Conservation (phyloP, 64 coral and sea anemone genomes). For the Dendronephthya gigantea region DNA sequence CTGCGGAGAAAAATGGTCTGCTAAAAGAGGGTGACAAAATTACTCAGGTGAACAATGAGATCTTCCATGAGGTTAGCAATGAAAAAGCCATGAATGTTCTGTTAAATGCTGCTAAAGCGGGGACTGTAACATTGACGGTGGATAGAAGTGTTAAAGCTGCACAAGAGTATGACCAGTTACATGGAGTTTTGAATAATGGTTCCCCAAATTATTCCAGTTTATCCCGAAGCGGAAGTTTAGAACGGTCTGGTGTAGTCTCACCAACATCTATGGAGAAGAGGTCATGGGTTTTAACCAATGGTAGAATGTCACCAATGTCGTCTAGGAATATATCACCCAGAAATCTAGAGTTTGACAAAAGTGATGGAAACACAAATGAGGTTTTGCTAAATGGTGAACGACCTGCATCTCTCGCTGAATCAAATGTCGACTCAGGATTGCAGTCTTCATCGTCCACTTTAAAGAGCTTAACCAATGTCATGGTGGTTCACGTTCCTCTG, state of each 20-base stretch:
- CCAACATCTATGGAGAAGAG: background rate
- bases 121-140: background rate
- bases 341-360: background rate
- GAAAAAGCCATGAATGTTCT: background rate
- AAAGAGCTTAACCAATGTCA: background rate
- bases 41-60: background rate
- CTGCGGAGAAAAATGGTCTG: background rate
- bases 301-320: conserved; percentile 4
- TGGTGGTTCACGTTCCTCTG: background rate
- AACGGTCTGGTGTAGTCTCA: background rate
- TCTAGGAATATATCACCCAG: background rate
- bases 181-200: background rate
- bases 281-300: conserved; percentile 3
- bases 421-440: background rate
- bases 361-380: background rate
- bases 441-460: background rate
- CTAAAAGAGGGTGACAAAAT: background rate
- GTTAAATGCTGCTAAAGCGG: background rate
- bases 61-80: background rate
- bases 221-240: no score
- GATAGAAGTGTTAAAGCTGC: background rate
- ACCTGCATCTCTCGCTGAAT: background rate
- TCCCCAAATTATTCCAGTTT: background rate
- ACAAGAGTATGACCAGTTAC: background rate
- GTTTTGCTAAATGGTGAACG: background rate